Conservation (phyloP, 1,140 invertebrate species). For the Pachypsylla venusta region DNA sequence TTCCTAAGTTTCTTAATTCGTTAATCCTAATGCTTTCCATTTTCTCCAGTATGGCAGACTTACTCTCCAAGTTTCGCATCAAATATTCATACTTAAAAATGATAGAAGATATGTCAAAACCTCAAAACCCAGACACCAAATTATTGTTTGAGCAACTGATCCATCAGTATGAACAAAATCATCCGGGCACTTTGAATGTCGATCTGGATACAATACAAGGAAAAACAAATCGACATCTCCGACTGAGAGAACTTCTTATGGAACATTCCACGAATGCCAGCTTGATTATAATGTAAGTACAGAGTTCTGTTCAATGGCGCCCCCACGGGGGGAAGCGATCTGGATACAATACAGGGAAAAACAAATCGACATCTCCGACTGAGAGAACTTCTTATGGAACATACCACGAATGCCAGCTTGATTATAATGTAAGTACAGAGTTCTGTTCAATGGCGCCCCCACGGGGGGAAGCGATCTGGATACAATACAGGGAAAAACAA, state of each 20-base stretch:
- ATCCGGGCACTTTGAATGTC: slow-evolving; percentile 25
- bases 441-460: too few species aligned
- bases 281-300: slow-evolving; percentile 61
- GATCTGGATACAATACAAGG: slow-evolving; percentile 72
- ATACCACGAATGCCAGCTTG: slow-evolving; percentile 70
- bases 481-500: slow-evolving; percentile 77
- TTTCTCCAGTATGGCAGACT: slow-evolving; percentile 57
- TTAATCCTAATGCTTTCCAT: too few species aligned
- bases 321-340: too few species aligned
- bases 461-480: too few species aligned
- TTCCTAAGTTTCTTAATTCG: too few species aligned
- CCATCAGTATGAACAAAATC: neutral
- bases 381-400: slow-evolving; percentile 64
- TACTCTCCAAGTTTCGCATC: slow-evolving; percentile 90
- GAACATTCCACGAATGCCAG: slow-evolving; percentile 72
- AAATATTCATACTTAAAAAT: slow-evolving; percentile 86
- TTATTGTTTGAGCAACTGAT: neutral
- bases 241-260: slow-evolving; percentile 67
- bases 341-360: slow-evolving; percentile 72
- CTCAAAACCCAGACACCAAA: neutral
- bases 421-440: slow-evolving; percentile 61
- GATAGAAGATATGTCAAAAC: slow-evolving; percentile 63
- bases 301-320: too few species aligned
- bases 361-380: slow-evolving; percentile 79
- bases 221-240: slow-evolving; percentile 80